Percentiles rank a stretch among this genome's conserved stretches.
Evolutionary conservation across 2,113 vertebrate species (phyloP).

Genomic region (Nothobranchius kuhntae): DNA sequence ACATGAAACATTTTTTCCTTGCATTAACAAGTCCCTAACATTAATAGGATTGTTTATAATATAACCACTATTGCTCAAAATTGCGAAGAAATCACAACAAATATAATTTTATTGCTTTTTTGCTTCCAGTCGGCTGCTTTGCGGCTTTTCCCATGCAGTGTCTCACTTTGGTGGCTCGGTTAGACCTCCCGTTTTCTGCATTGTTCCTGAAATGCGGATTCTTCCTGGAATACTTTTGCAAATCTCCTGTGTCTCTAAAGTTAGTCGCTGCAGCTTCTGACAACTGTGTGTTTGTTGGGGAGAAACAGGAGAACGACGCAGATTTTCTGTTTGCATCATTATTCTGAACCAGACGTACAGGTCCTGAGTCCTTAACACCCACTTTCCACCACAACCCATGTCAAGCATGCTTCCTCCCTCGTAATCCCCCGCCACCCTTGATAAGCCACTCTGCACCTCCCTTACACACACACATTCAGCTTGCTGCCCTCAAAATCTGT

Average conservation of each 20-base stretch:
- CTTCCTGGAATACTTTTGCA: not conserved
- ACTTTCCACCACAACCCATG: constrained; percentile 27
- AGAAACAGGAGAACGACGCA: constrained; percentile 27
- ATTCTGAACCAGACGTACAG: constrained; percentile 52
- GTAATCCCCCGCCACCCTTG: constrained; percentile 31
- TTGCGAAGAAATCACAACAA: too few species aligned
- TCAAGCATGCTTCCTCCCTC: constrained; percentile 26
- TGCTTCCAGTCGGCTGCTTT: too few species aligned
- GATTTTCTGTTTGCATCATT: constrained; percentile 55
- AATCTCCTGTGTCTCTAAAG: not conserved
- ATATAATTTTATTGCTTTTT: too few species aligned
- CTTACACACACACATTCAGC: constrained; percentile 32
- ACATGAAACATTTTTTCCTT: too few species aligned
- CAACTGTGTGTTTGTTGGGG: not conserved
- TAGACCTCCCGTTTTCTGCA: too few species aligned
- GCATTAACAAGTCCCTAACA: too few species aligned
- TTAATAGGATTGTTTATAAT: too few species aligned
- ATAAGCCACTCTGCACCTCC: constrained; percentile 42
- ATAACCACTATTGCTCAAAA: too few species aligned
- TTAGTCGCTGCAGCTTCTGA: not conserved
- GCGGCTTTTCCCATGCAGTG: too few species aligned
- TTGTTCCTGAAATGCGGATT: not conserved
- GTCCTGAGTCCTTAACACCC: constrained; percentile 34
- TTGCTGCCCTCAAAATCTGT: constrained; percentile 54
- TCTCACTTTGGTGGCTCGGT: too few species aligned